These are phyloP conservation scores for Pipistrellus kuhlii DNA, from an alignment of 2,797 vertebrate species.

Conservation along the genomic window DNA sequence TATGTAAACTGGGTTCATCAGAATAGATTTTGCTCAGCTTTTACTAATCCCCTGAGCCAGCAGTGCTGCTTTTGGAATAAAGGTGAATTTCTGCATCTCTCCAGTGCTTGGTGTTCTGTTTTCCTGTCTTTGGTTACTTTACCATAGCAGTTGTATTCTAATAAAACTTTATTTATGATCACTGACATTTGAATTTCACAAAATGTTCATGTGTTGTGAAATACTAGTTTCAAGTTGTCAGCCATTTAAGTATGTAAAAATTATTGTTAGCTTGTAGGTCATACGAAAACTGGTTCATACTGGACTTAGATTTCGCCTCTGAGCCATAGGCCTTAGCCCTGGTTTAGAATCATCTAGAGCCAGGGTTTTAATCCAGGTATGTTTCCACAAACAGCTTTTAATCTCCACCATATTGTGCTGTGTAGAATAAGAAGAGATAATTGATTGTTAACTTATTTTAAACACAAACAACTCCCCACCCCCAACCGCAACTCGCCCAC, in stretches of 20 bases:
- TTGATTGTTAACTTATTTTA: background rate
- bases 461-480: background rate
- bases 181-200: constrained; percentile 2
- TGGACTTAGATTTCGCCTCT: background rate
- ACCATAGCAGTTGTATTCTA: background rate
- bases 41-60: too few species aligned
- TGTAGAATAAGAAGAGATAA: background rate
- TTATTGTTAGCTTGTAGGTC: background rate
- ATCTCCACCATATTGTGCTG: background rate
- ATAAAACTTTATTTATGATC: background rate
- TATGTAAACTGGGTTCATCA: too few species aligned
- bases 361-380: background rate
- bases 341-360: background rate
- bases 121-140: too few species aligned
- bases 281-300: background rate
- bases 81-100: too few species aligned
- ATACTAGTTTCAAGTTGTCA: background rate
- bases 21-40: too few species aligned
- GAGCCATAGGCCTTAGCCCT: background rate
- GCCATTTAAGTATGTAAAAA: background rate
- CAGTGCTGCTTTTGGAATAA: too few species aligned
- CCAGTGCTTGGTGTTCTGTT: too few species aligned
- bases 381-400: background rate
- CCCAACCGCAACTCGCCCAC: too few species aligned
- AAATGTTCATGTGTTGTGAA: background rate